These are phyloP conservation scores for Idaea straminata DNA, from an alignment of 2,888 invertebrate species.

Conservation along the genomic window DNA sequence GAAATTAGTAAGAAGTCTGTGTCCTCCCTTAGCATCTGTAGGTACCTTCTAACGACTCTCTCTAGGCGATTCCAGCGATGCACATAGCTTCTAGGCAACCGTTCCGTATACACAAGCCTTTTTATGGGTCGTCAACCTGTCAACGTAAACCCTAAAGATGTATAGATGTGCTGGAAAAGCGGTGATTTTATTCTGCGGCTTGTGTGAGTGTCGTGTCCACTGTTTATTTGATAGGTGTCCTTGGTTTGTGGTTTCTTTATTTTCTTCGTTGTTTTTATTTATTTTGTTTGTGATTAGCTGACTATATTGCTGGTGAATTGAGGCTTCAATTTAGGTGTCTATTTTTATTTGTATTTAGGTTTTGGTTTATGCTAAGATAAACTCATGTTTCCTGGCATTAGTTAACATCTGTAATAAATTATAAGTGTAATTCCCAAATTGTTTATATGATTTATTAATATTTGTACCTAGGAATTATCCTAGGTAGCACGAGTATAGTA, in stretches of 20 bases:
- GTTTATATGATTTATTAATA: too few relatives aligned
- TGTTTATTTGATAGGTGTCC: background rate
- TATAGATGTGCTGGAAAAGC: constrained; percentile 33
- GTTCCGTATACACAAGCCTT: constrained; percentile 59
- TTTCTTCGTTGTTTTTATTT: background rate
- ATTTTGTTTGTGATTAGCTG: background rate
- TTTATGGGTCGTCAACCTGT: constrained; percentile 70
- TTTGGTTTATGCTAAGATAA: too few relatives aligned
- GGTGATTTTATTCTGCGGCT: constrained; percentile 16
- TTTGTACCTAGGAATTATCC: too few relatives aligned
- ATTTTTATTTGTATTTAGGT: too few relatives aligned
- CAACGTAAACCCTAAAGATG: constrained; percentile 37
- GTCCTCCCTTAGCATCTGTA: background rate
- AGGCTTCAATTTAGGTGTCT: background rate
- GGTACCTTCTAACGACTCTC: constrained; percentile 49
- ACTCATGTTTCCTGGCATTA: too few relatives aligned
- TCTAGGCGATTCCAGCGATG: constrained; percentile 27
- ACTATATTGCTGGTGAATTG: background rate
- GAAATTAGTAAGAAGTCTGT: background rate
- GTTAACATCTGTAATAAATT: too few relatives aligned
- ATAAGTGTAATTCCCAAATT: too few relatives aligned
- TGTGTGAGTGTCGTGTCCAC: background rate
- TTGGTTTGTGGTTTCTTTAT: background rate
- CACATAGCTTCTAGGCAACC: constrained; percentile 45
- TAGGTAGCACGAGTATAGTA: too few relatives aligned